Base-by-base conservation (phyloP, 1,140 invertebrate species). In the Aphaenogaster floridana region DNA sequence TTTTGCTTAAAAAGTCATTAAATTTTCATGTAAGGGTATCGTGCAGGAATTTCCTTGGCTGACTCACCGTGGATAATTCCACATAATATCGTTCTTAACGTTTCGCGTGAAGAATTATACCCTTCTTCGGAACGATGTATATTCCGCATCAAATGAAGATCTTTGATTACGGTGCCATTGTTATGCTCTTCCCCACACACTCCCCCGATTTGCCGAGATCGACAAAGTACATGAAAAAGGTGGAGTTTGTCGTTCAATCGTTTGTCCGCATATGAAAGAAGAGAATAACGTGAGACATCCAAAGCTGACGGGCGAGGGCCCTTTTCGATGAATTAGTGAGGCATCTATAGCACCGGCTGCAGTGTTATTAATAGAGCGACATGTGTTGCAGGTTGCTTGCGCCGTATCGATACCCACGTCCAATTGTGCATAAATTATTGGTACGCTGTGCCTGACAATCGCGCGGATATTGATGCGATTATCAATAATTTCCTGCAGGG, bases 381-480 rank as follows among this genome's bases (percentile, higher is more conserved):
- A 92, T 91, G 89, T 92, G 89, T 83, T 84, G 91, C 90, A 88
- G 86, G 91, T 91, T 87, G 88, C 86, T 86, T 64, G 77, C 86
- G 77, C 66, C 71, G 87, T 89, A 93, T 93, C 92, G 93, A 94
- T 94, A 92, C 93, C 87, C 86, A 57, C 78, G 86, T 87, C 89
- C 92, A 92, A 94, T 94, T 94, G 89, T 92, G 88, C 92, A 93
- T 94, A 93, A 94, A 93, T 94, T 93, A 94, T 94, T 90, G 86
- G 87, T 77, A 79, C 86, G 45, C 88, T 83, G 90, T 78, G 89
- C 72, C 92, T 92, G 94, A 94, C 92, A 92, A 94, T 94, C 90
- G 87, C 92, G 87, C 90, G 92, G 89, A 94, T 94, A 94, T 95
- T 94, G 93, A 95, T 93, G 92, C 90, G 92, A 94, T 94, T 94